Evolutionary conservation across 2,113 vertebrate species (phyloP).

Genomic region (Apteryx mantelli): DNA sequence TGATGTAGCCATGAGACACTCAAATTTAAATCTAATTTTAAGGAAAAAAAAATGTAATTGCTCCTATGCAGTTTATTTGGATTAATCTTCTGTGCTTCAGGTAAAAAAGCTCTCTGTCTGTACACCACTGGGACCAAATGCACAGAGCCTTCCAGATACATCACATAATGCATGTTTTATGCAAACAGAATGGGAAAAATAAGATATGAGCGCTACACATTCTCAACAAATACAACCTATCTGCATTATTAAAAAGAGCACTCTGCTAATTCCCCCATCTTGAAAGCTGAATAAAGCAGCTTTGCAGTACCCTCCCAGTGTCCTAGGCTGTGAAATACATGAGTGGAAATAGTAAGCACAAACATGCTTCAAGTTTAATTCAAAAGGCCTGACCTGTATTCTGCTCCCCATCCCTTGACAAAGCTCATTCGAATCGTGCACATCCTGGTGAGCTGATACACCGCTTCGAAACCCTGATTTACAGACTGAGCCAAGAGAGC

Average conservation of each 20-base stretch:
- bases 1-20: background rate
- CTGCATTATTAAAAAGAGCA: rapidly evolving
- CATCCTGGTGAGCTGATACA: constrained; percentile 98
- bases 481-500: constrained; percentile 96
- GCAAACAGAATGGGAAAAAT: background rate
- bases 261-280: too few relatives aligned
- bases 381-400: constrained; percentile 83
- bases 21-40: background rate
- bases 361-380: rapidly evolving
- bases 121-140: background rate
- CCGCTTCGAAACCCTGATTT: constrained; percentile 97
- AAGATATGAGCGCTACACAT: rapidly evolving
- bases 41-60: rapidly evolving
- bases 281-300: rapidly evolving
- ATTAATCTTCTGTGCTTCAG: background rate
- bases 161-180: background rate
- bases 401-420: constrained; percentile 97
- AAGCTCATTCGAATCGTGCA: constrained; percentile 99
- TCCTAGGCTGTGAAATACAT: rapidly evolving
- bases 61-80: background rate
- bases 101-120: background rate
- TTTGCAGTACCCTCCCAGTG: rapidly evolving
- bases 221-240: background rate
- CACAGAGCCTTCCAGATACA: rapidly evolving
- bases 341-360: rapidly evolving